phyloP scores from a whole-genome alignment of 1,140 invertebrate species.

The Conus ventricosus region DNA sequence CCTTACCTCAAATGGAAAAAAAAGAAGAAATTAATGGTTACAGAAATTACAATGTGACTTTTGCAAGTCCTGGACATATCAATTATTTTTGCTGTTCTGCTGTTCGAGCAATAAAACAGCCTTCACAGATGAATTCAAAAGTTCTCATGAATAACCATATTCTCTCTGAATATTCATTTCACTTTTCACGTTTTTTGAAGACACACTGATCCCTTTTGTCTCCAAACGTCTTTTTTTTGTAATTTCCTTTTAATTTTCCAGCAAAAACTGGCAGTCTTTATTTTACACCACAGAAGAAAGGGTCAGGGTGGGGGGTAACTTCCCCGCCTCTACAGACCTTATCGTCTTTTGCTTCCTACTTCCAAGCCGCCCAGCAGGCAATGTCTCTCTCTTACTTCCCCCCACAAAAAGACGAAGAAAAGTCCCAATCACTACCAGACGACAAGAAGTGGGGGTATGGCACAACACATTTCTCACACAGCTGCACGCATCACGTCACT shows the following conservation, averaged over 20 bases:
- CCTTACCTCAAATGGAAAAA: no score
- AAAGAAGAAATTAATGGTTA: no score
- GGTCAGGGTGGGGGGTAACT: neutral
- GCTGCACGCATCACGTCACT: constrained; percentile 33
- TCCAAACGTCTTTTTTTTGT: no score
- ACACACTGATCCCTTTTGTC: neutral
- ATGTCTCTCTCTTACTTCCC: neutral
- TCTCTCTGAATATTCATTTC: neutral
- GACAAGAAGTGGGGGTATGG: neutral
- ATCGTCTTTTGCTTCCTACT: neutral
- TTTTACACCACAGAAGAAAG: neutral
- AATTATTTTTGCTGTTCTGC: neutral
- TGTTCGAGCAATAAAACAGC: neutral
- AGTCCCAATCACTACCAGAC: neutral
- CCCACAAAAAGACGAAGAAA: neutral
- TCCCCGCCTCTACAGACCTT: neutral
- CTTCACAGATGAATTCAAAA: neutral
- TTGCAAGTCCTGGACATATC: neutral
- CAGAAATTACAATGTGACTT: neutral
- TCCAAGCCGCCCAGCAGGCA: neutral
- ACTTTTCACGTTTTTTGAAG: neutral
- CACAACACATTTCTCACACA: constrained; percentile 19
- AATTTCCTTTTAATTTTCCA: neutral
- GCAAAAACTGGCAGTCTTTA: neutral
- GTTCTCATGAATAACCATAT: neutral